These are phyloP conservation scores for Plumapathes pennacea DNA, from an alignment of 92 coral and sea anemone species.

Conservation along the genomic window DNA sequence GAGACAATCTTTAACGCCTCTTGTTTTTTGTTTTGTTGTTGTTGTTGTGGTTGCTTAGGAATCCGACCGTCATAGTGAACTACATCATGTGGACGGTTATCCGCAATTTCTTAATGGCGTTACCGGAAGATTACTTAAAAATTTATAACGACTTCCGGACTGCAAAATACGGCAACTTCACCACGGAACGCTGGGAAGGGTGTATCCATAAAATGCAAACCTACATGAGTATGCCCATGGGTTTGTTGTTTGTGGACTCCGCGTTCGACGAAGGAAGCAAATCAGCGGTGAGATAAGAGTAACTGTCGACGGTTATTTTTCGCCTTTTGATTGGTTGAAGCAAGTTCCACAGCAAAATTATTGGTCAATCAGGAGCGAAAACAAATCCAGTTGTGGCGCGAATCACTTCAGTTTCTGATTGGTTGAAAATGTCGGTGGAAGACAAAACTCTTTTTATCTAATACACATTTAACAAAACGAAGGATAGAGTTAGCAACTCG, in stretches of 20 bases:
- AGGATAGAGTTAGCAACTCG: no score
- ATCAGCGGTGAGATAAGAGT: constrained; percentile 15
- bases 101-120: constrained; percentile 7
- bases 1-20: no score
- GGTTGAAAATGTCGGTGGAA: no score
- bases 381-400: no score
- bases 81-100: constrained; percentile 55
- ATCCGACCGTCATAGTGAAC: constrained; percentile 32
- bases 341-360: no score
- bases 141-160: constrained; percentile 2
- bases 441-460: no score
- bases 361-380: no score
- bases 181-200: constrained; percentile 22
- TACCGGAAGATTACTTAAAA: constrained; percentile 19
- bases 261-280: constrained; percentile 57
- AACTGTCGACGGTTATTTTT: neutral
- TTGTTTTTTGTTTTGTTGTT: no score
- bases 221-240: constrained; percentile 35
- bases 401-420: no score
- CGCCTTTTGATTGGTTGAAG: no score
- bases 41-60: constrained; percentile 9
- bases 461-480: no score
- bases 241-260: constrained; percentile 52
- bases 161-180: neutral
- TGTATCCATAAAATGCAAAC: constrained; percentile 36